Evolutionary conservation across 2,797 vertebrate species (phyloP).

Genomic region (Poecile montanus): DNA sequence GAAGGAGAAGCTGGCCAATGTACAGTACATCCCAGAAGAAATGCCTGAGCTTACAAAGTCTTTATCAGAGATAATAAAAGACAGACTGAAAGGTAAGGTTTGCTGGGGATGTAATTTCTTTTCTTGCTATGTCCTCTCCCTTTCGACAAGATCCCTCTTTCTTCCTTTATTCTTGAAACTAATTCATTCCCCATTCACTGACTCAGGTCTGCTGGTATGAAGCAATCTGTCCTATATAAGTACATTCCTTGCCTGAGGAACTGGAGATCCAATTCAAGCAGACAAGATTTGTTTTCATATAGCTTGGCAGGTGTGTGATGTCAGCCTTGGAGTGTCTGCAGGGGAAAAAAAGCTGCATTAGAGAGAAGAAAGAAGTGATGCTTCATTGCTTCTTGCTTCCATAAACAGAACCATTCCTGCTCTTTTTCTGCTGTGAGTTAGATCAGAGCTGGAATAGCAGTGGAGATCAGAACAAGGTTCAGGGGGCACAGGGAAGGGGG

Average conservation of each 20-base stretch:
- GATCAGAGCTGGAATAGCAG: neutral
- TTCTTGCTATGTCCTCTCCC: neutral
- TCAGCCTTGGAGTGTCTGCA: neutral
- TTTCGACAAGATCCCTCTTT: neutral
- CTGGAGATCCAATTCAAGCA: neutral
- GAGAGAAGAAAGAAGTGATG: neutral
- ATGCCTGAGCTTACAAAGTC: conserved; percentile 77
- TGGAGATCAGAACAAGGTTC: neutral
- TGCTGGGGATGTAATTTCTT: neutral
- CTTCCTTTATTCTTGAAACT: neutral
- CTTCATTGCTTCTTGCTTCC: neutral
- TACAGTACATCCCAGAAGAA: conserved; percentile 83
- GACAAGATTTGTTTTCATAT: neutral
- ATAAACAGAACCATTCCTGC: neutral
- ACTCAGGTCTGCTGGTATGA: neutral
- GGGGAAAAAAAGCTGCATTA: neutral
- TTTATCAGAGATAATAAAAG: conserved; percentile 87
- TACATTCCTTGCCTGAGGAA: fast-evolving
- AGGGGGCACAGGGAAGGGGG: neutral
- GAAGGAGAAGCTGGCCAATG: conserved; percentile 82
- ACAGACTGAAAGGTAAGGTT: conserved; percentile 87
- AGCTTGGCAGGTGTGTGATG: neutral
- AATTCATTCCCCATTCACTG: neutral
- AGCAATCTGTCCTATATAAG: neutral
- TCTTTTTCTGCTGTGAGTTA: neutral